Evolutionary conservation across 2,888 invertebrate genomes (phyloP).

Genomic region (Electrophaes corylata): DNA sequence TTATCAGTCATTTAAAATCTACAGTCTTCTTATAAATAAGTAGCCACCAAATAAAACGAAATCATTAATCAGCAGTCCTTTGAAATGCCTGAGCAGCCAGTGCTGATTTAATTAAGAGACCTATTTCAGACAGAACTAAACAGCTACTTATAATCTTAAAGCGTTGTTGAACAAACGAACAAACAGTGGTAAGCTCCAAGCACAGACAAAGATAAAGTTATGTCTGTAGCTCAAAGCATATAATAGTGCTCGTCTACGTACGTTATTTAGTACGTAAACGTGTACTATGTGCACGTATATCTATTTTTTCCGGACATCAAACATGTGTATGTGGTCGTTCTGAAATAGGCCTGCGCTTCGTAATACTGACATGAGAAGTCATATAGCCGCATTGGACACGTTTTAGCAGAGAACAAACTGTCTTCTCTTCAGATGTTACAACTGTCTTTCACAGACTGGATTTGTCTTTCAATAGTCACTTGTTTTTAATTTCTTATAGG

Average conservation of each 20-base stretch:
- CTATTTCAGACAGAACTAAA: constrained; percentile 20
- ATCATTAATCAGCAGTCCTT: constrained; percentile 25
- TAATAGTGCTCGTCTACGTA: no score
- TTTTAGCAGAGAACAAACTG: constrained; percentile 1
- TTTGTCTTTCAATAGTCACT: background rate
- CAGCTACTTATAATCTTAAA: background rate
- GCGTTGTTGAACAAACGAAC: no score
- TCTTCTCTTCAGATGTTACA: background rate
- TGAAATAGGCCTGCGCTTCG: constrained; percentile 19
- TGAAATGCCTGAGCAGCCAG: constrained; percentile 23
- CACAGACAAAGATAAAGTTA: no score
- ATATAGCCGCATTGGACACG: background rate
- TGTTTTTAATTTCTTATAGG: background rate
- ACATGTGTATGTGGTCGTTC: no score
- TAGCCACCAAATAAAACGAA: constrained; percentile 27
- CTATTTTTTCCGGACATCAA: no score
- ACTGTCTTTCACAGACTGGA: background rate
- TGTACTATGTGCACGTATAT: no score
- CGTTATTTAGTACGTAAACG: no score
- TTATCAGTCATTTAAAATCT: constrained; percentile 26
- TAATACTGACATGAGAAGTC: constrained; percentile 21
- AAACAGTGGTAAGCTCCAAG: no score
- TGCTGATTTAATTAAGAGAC: constrained; percentile 16
- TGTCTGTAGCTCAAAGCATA: no score
- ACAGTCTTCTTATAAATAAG: constrained; percentile 34